Base-by-base conservation (phyloP, 2,888 invertebrate species). In the Drosophila tripunctata region DNA sequence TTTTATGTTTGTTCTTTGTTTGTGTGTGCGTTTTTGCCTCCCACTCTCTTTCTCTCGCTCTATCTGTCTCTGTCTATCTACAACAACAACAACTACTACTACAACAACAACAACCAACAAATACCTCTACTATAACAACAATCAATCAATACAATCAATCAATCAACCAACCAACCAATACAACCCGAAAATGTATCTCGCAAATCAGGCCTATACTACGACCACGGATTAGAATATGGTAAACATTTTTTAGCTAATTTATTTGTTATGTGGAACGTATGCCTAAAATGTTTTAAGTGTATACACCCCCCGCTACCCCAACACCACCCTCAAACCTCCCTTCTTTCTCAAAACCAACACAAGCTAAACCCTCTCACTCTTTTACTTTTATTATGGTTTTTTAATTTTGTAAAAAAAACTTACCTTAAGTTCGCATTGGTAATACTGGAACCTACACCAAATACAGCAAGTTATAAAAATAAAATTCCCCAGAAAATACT, bases 201-300 rank as follows among this genome's bases (percentile, higher is more conserved):
- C n/a, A 67, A 88, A 89, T 90, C 93, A 93, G 96, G 95, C 96
- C 96, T 92, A 95, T 95, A 92, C 94, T 96, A 92, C 95, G 96
- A 93, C 96, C 96, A 93, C 95, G 96, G 96, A 96, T 96, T 93
- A 95, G 95, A 94, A 95, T 96, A 94, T 96, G 96, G 96, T 96
- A 96, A 96, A 93, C 93, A 93, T 87, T 74, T 82, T 78, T 88
- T 85, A 78, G 78, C 78, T 89, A 77, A 75, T 87, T 90, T 84
- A 88, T 81, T 67, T 84, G 63, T 80, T 63, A 68, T 79, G 75
- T 74, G 67, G 48, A 69, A 75, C 48, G 56, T 77, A 74, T 63
- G 67, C 48, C 17, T 27, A 69, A 73, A 64, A 21, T 15, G 75
- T 71, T 75, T 67, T 64, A 64, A 71, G 64, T 67, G 51, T 57